A percentile compares a stretch with the other conserved stretches of the same genome.
Conservation (phyloP, 2,888 invertebrate genomes). For the Drosophila greeni region DNA sequence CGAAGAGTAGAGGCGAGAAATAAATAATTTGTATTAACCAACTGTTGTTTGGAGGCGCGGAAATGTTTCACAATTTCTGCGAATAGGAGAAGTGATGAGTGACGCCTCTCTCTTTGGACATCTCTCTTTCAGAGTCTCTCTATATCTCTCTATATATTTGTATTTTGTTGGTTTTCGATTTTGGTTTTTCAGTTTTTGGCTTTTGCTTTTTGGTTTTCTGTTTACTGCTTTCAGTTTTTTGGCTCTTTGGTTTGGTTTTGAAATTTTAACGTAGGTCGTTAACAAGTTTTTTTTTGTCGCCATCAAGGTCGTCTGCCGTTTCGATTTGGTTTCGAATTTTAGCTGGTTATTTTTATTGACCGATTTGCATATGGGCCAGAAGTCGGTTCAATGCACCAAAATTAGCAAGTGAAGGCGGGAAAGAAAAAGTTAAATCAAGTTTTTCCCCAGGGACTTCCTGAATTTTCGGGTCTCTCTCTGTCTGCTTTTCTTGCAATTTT, state of each 20-base stretch:
- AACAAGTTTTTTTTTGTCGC: slow-evolving; percentile 51
- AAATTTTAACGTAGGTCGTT: slow-evolving; percentile 63
- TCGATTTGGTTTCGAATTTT: slow-evolving; percentile 12
- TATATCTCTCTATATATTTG: too few species aligned
- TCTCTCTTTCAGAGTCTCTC: slow-evolving; percentile 2
- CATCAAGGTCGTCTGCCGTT: slow-evolving; percentile 52
- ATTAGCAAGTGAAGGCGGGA: slow-evolving; percentile 39
- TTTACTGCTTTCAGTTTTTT: slow-evolving; percentile 5
- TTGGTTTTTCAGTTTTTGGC: slow-evolving; percentile 2
- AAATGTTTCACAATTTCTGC: slow-evolving; percentile 31
- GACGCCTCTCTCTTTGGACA: neutral
- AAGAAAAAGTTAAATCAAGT: too few species aligned
- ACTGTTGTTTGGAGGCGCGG: slow-evolving; percentile 16
- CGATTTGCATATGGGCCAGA: slow-evolving; percentile 36
- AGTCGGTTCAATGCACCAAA: slow-evolving; percentile 38
- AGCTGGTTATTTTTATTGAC: neutral
- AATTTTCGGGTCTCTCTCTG: neutral
- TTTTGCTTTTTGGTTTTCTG: slow-evolving; percentile 4
- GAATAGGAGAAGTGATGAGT: slow-evolving; percentile 35
- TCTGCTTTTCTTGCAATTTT: neutral
- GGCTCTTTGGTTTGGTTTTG: slow-evolving; percentile 30
- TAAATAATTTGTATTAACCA: slow-evolving; percentile 25
- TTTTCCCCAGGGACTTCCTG: slow-evolving; percentile 23
- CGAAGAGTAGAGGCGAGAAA: slow-evolving; percentile 8
- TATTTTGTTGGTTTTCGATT: too few species aligned